Base-by-base conservation (phyloP, 35 echinoderm and acorn worm genomes). In the Acanthaster planci region DNA sequence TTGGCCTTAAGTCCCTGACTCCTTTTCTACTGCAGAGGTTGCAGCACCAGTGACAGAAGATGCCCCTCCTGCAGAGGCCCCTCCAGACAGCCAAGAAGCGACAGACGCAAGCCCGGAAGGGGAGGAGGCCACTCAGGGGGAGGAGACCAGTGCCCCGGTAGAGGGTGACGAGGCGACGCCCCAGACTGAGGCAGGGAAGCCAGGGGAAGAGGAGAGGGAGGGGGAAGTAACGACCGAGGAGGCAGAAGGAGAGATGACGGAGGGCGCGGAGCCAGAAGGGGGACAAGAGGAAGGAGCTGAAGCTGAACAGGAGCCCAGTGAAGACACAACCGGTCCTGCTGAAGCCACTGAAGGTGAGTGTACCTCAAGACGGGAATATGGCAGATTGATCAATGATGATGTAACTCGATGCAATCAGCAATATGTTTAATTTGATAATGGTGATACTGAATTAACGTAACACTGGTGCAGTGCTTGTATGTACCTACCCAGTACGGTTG, bases 231-330 rank as follows among this genome's bases (percentile, higher is more conserved):
- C 77, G 15, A 2, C 77, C 23, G 39, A 47, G 51, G 54, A 21
- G 86, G 40, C 34, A 32, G 38, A 54, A 5, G 40, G 51, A 53
- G 85, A 83, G 31, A 51, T 40, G 22, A 52, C 60, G 22, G 68
- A 38, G 57, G 55, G 35, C 34, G 83, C 22, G 26, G 92, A 88
- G 32, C 80, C 7, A 60, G 80, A n/a, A 8, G 78, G 38, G 19
- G 57, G 16, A 72, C 40, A 34, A 12, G 81, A 84, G 60, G 83
- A 72, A 30, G 81, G 29, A 40, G 50, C 44, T 18, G 82, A 81
- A 59, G 86, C 22, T 37, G 85, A 83, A 36, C 51, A 55, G 40
- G 58, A 79, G 44, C 53, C 77, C 23, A 52, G 53, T 35, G 89
- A 36, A 34, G 76, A 83, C 52, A 54, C 12, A 14, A 15, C 17